Evolutionary conservation across 2,113 vertebrate genomes (phyloP).

Genomic region (Ceyx cyanopectus): DNA sequence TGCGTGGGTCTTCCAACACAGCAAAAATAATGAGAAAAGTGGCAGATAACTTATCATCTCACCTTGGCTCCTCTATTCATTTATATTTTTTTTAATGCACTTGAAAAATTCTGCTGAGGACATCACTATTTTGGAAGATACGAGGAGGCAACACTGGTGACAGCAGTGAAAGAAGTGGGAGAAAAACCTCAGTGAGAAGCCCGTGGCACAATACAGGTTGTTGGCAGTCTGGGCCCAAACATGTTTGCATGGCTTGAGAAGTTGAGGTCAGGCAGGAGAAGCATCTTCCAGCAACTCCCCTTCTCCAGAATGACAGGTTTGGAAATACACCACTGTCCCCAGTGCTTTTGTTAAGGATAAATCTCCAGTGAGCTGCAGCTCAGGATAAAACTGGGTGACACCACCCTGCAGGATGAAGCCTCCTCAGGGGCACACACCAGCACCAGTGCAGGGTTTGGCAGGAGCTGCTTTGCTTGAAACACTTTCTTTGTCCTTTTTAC

Average conservation of each 20-base stretch:
- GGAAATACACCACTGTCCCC: background rate
- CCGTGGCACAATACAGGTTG: background rate
- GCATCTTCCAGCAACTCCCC: background rate
- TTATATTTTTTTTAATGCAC: background rate
- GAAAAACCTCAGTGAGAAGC: background rate
- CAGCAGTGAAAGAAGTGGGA: background rate
- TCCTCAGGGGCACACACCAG: accelerated
- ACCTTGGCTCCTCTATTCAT: background rate
- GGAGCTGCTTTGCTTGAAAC: background rate
- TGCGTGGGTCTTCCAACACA: background rate
- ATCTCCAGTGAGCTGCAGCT: background rate
- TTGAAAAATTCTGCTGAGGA: background rate
- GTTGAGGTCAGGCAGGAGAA: background rate
- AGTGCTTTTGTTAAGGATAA: background rate
- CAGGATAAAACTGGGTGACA: background rate
- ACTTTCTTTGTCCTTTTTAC: background rate
- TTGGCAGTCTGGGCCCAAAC: background rate
- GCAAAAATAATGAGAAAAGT: slow-evolving; percentile 49
- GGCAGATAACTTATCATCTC: slow-evolving; percentile 58
- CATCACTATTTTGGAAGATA: background rate
- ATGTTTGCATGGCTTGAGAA: background rate
- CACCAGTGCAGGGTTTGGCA: background rate
- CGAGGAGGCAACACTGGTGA: background rate
- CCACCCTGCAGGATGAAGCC: accelerated
- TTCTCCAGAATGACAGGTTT: background rate